These are phyloP conservation scores for Parnassius glacialis DNA, from an alignment of 2,888 invertebrate species.

Conservation along the genomic window DNA sequence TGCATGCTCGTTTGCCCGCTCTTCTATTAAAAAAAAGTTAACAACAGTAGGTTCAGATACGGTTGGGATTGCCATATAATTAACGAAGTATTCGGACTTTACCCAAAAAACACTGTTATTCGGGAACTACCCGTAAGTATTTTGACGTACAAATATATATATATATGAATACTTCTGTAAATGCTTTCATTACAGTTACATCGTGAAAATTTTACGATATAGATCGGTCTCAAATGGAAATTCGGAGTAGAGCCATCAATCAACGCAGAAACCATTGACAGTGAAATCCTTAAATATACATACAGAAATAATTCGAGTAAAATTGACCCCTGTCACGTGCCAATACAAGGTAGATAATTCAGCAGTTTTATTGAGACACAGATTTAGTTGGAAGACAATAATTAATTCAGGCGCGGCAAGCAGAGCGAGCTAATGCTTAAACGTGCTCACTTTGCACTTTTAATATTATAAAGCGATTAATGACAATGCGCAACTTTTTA, in stretches of 20 bases:
- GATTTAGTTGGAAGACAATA: slow-evolving; percentile 68
- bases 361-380: slow-evolving; percentile 76
- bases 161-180: too few species aligned
- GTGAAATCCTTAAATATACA: slow-evolving; percentile 58
- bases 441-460: slow-evolving; percentile 70
- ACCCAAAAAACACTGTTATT: too few species aligned
- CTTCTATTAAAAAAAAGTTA: too few species aligned
- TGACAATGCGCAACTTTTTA: slow-evolving; percentile 63
- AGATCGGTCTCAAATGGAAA: slow-evolving; percentile 1
- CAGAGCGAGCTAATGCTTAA: slow-evolving; percentile 43
- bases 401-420: slow-evolving; percentile 68
- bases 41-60: too few species aligned
- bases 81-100: too few species aligned
- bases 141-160: too few species aligned
- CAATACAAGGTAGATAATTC: slow-evolving; percentile 52
- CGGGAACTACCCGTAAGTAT: too few species aligned
- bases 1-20: too few species aligned
- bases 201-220: too few species aligned
- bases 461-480: slow-evolving; percentile 73
- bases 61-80: too few species aligned
- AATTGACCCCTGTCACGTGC: slow-evolving; percentile 51
- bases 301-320: slow-evolving; percentile 63
- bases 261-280: slow-evolving; percentile 52
- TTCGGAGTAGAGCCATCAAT: slow-evolving; percentile 35
- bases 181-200: too few species aligned